Conservation (phyloP, 2,888 invertebrate genomes). For the Laothoe populi region DNA sequence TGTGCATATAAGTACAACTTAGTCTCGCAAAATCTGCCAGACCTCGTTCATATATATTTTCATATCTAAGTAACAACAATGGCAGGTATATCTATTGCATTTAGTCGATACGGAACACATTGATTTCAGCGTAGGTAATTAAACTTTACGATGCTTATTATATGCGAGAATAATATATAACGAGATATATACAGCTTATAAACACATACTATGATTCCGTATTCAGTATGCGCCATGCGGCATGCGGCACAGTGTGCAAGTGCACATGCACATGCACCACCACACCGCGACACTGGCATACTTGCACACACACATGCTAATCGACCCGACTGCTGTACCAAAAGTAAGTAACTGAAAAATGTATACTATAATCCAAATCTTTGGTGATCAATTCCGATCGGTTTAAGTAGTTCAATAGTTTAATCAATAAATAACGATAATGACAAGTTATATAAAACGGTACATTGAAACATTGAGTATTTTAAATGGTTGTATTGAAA, state of each 20-base stretch:
- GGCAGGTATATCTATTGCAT: slow-evolving; percentile 72
- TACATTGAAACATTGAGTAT: slow-evolving; percentile 48
- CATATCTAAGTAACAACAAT: slow-evolving; percentile 54
- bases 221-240: not conserved
- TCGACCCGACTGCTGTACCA: slow-evolving; percentile 25
- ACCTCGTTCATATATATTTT: slow-evolving; percentile 48
- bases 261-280: not conserved
- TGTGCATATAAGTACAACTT: slow-evolving; percentile 38
- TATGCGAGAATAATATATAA: slow-evolving; percentile 22
- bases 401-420: slow-evolving; percentile 13
- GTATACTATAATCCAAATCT: slow-evolving; percentile 55
- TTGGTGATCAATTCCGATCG: slow-evolving; percentile 59
- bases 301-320: not conserved
- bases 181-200: slow-evolving; percentile 12
- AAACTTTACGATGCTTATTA: slow-evolving; percentile 11
- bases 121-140: slow-evolving; percentile 53
- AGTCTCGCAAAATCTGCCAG: slow-evolving; percentile 45
- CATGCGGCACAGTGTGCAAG: not conserved
- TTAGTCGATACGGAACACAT: slow-evolving; percentile 74
- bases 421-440: slow-evolving; percentile 29
- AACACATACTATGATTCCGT: slow-evolving; percentile 1
- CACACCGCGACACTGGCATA: not conserved
- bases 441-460: slow-evolving; percentile 23
- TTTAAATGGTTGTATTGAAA: slow-evolving; percentile 41
- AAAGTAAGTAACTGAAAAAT: slow-evolving; percentile 40